phyloP scores from a whole-genome alignment of 2,888 invertebrate genomes.

The Drosophila gaucha region DNA sequence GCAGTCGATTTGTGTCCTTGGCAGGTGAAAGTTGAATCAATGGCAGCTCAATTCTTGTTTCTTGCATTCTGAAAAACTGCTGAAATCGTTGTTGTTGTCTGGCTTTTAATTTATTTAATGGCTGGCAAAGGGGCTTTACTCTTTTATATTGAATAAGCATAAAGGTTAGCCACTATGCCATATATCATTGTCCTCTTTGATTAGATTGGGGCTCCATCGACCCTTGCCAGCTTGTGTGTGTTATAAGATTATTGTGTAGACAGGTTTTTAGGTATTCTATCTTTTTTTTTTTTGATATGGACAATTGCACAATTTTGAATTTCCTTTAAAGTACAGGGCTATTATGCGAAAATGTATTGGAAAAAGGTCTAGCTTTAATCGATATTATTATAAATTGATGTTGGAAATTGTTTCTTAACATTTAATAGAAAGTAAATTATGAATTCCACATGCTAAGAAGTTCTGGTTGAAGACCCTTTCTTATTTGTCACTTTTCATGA shows the following conservation, averaged over 20 bases:
- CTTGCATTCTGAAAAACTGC: conserved; percentile 11
- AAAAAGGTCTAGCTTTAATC: too few species aligned
- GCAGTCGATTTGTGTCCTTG: conserved; percentile 36
- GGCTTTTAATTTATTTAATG: conserved; percentile 64
- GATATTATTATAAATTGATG: too few species aligned
- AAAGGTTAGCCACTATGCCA: conserved; percentile 42
- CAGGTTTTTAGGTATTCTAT: neutral
- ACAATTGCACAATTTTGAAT: conserved; percentile 7
- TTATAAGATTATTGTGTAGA: neutral
- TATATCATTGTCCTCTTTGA: conserved; percentile 52
- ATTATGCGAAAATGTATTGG: too few species aligned
- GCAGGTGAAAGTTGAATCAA: conserved; percentile 58
- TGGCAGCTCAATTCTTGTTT: conserved; percentile 24
- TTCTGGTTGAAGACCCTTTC: too few species aligned
- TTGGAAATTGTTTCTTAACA: too few species aligned
- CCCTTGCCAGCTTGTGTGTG: neutral
- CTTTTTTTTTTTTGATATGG: neutral
- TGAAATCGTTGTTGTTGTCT: conserved; percentile 48
- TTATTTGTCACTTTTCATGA: too few species aligned
- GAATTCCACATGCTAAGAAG: too few species aligned
- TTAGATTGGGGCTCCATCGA: conserved; percentile 9
- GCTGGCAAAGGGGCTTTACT: conserved; percentile 40
- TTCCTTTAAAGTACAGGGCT: neutral
- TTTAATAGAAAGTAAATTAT: too few species aligned
- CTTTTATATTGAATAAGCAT: conserved; percentile 41